These are phyloP conservation scores for Ephydatia muelleri DNA, from an alignment of 37 sponge, comb jelly and placozoan genomes.

Conservation along the genomic window DNA sequence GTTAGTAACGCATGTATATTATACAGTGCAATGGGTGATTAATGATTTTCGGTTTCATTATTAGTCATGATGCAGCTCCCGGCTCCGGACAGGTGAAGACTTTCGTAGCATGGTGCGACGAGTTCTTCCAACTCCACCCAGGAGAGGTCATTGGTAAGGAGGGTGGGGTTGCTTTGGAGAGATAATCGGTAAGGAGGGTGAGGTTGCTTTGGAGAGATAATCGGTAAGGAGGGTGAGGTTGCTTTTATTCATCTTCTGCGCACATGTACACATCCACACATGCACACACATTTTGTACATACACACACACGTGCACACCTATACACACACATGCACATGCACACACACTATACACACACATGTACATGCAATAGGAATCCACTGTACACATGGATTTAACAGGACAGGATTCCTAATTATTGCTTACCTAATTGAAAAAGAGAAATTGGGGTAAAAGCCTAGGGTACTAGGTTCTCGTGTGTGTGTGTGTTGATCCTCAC, in stretches of 20 bases:
- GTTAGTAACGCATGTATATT: not conserved
- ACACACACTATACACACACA: not conserved
- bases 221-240: no score
- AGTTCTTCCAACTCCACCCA: slow-evolving; percentile 63
- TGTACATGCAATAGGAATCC: slow-evolving; percentile 72
- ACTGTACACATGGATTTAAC: slow-evolving; percentile 99
- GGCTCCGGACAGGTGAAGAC: slow-evolving; percentile 60
- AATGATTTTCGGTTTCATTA: no score
- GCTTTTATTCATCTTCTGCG: no score
- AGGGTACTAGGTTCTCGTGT: no score
- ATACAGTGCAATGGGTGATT: no score
- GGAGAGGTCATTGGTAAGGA: slow-evolving; percentile 67
- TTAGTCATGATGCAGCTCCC: slow-evolving; percentile 80
- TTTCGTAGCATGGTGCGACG: slow-evolving; percentile 44
- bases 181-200: no score
- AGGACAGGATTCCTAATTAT: slow-evolving; percentile 93
- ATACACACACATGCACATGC: no score
- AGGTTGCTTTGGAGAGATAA: no score
- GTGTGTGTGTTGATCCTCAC: no score
- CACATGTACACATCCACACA: not conserved
- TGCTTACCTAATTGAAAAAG: slow-evolving; percentile 77
- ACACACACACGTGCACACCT: no score
- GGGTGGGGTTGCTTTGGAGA: no score
- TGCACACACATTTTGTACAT: not conserved
- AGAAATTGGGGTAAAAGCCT: slow-evolving; percentile 80